Evolutionary conservation across 2,888 invertebrate genomes (phyloP), one percentile per base, ranked within the genome.

Genomic region (Julus scandinavius): DNA sequence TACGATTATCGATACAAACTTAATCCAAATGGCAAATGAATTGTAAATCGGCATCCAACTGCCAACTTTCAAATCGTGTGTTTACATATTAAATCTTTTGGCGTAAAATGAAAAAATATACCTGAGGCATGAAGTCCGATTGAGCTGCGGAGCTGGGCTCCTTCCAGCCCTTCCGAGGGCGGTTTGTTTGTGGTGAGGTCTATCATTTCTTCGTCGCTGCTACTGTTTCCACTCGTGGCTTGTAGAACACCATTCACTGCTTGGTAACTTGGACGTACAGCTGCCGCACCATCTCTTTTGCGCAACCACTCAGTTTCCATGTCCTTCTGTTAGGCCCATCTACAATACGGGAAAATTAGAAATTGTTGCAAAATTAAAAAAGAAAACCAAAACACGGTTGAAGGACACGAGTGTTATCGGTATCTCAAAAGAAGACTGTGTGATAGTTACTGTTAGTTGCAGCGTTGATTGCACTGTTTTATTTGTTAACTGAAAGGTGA

Each of bases 221-320:
- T 89, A 58, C 88, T 87, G 3, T 45, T 63, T 20, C 85, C 80
- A 63, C 80, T 87, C 1, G 54, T 54, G 84, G 84, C 87, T 29
- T 72, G 83, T 80, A 80, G 40, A 49, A 49, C 87, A 85, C 89
- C 89, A 80, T 89, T 89, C 38, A 89, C 89, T 54, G 89, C 84
- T 54, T 89, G 88, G 84, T 89, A 89, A 38, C 88, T 89, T 38
- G 88, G 89, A 29, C 86, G 84, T 50, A 50, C 86, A 13, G 88
- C 58, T 87, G 49, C 49, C 49, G 45, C 87, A 49, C 85, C 87
- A 63, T 88, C 88, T 85, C 87, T 84, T 41, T 50, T 84, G 85
- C 88, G 86, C 83, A 89, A 80, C 87, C 89, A 85, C 88, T 89
- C 89, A 89, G 89, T 89, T 88, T 89, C 89, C 89, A 89, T 89